A percentile compares a stretch with the other conserved stretches of the same genome.
Conservation (phyloP, 2,113 vertebrate species). For the Corythaeola cristata region DNA sequence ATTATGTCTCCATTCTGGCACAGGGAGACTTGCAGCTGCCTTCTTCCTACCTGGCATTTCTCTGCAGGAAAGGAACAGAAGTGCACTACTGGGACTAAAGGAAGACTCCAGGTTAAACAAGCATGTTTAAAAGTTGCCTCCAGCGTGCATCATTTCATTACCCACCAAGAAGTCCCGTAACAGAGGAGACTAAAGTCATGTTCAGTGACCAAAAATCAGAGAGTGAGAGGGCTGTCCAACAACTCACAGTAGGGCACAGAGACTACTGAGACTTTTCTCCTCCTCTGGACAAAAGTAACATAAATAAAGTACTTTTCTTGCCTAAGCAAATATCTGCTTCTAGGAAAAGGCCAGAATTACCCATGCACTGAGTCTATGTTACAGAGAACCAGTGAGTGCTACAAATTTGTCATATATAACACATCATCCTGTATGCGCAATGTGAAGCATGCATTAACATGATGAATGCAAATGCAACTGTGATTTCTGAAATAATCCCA, state of each 20-base stretch:
- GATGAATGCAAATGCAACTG: background rate
- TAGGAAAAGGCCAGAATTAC: background rate
- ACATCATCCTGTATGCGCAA: background rate
- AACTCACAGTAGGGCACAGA: background rate
- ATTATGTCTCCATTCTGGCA: background rate
- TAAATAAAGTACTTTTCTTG: background rate
- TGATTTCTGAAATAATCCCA: background rate
- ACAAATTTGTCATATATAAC: background rate
- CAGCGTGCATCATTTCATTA: background rate
- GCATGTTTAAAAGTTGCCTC: background rate
- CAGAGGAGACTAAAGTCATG: background rate
- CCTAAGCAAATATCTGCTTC: background rate
- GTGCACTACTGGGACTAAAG: background rate
- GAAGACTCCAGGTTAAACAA: background rate
- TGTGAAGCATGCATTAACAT: background rate
- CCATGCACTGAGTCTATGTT: background rate
- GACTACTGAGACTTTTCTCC: background rate
- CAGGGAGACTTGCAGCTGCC: background rate
- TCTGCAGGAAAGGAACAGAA: background rate
- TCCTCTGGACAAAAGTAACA: background rate
- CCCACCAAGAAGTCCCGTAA: background rate
- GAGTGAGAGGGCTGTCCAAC: background rate
- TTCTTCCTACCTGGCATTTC: background rate
- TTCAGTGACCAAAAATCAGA: background rate
- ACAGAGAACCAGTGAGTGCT: background rate